Conservation (phyloP, 2,797 vertebrate species). For the Todus mexicanus region DNA sequence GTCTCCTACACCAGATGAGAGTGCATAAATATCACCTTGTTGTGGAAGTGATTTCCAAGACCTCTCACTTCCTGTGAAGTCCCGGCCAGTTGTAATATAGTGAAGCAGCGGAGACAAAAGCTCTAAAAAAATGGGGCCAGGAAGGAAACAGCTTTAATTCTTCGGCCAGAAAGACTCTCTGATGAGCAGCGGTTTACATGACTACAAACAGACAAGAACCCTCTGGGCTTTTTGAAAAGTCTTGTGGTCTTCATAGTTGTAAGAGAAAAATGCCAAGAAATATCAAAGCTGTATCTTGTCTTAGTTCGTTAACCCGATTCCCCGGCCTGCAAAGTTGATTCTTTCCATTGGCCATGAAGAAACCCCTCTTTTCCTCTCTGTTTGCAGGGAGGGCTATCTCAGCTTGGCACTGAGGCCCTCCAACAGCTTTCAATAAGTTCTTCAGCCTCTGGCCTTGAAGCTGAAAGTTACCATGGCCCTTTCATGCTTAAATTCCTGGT, state of each 20-base stretch:
- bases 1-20: not conserved
- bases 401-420: not conserved
- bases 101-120: not conserved
- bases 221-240: not conserved
- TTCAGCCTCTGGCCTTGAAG: not conserved
- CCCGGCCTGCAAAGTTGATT: not conserved
- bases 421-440: not conserved
- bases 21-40: not conserved
- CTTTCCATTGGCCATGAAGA: not conserved
- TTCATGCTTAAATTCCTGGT: not conserved
- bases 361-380: not conserved
- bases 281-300: constrained; percentile 46
- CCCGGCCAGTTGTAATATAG: not conserved
- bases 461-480: not conserved
- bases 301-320: not conserved
- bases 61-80: not conserved
- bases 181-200: constrained; percentile 41
- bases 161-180: constrained; percentile 17
- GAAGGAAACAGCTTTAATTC: constrained; percentile 34
- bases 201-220: constrained; percentile 38
- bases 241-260: not conserved
- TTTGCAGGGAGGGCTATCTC: not conserved
- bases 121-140: constrained; percentile 9
- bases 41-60: not conserved
- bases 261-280: constrained; percentile 27